Percentiles rank a stretch among this genome's conserved stretches.
These are phyloP conservation scores for Lasioglossum baleicum DNA, from an alignment of 1,140 invertebrate species.

Conservation along the genomic window DNA sequence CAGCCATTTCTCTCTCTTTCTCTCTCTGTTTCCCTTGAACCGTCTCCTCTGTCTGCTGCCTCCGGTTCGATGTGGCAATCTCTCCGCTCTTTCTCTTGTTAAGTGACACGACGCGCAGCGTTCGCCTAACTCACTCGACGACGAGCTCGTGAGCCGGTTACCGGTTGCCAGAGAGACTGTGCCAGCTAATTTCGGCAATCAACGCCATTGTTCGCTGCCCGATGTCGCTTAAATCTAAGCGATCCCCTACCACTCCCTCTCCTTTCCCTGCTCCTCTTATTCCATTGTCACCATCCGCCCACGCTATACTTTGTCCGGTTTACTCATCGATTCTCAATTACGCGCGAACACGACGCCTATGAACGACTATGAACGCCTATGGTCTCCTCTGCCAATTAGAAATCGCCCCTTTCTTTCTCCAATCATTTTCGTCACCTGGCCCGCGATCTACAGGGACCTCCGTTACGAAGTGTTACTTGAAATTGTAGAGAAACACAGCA, in stretches of 20 bases:
- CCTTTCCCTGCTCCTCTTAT: background rate
- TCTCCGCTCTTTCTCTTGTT: constrained; percentile 20
- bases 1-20: constrained; percentile 17
- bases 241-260: constrained; percentile 29
- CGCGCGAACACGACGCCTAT: background rate
- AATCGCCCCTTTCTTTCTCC: no score
- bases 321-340: constrained; percentile 35
- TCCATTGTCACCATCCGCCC: constrained; percentile 10
- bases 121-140: constrained; percentile 10
- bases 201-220: constrained; percentile 65
- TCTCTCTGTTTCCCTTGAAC: background rate
- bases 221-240: constrained; percentile 61
- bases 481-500: no score
- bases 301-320: background rate
- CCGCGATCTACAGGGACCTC: no score
- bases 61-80: constrained; percentile 15
- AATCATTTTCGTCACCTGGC: no score
- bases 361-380: background rate
- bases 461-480: no score
- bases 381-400: no score
- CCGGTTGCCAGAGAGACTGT: constrained; percentile 50
- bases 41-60: background rate
- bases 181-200: constrained; percentile 71
- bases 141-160: constrained; percentile 17
- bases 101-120: background rate